Conservation (phyloP, 92 coral and sea anemone species). For the Muricea muricata region DNA sequence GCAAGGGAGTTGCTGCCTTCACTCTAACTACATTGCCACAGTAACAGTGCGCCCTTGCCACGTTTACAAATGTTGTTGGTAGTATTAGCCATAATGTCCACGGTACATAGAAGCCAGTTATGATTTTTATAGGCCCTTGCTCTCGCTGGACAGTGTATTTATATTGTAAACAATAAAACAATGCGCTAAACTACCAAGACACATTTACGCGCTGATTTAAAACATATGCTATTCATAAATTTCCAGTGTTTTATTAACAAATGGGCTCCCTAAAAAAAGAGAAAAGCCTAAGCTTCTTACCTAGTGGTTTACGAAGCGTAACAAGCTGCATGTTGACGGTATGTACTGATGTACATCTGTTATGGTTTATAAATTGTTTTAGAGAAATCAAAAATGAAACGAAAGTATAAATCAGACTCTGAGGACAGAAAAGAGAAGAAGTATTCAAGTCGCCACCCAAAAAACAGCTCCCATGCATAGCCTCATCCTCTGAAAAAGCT, state of each 20-base stretch:
- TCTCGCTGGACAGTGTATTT: background rate
- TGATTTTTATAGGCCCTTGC: background rate
- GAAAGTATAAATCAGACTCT: slow-evolving; percentile 17
- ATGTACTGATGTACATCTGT: background rate
- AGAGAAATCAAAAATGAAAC: background rate
- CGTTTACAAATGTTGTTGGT: background rate
- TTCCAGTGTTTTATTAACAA: too few relatives aligned
- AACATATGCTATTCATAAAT: too few relatives aligned
- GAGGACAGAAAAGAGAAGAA: slow-evolving; percentile 18
- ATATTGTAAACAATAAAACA: background rate
- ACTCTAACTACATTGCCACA: background rate
- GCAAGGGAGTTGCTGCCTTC: background rate
- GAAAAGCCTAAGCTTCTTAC: background rate
- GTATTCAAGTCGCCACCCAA: slow-evolving; percentile 10
- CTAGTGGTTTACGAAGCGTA: background rate
- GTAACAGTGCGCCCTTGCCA: slow-evolving; percentile 5
- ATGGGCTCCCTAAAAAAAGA: too few relatives aligned
- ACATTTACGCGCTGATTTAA: too few relatives aligned
- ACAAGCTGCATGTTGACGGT: background rate
- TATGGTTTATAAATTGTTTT: slow-evolving; percentile 3
- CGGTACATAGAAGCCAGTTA: background rate
- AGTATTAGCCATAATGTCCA: background rate
- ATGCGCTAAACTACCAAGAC: too few relatives aligned
- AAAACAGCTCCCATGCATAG: slow-evolving; percentile 25
- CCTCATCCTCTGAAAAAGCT: slow-evolving; percentile 17